These are phyloP conservation scores for Ecdyonurus torrentis DNA, from an alignment of 2,888 invertebrate genomes.

Conservation along the genomic window DNA sequence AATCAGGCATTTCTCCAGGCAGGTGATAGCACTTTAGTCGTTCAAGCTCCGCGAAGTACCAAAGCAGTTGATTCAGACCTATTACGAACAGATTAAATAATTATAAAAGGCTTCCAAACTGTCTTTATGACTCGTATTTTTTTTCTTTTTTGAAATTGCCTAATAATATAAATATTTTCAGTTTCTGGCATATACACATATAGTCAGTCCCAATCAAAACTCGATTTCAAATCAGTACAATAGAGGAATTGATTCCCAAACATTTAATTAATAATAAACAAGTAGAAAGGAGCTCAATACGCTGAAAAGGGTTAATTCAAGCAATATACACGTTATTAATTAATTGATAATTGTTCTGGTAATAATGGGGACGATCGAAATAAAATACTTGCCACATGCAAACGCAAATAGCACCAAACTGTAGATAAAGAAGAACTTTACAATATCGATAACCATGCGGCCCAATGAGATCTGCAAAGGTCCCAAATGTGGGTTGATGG, in stretches of 20 bases:
- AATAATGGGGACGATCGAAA: no score
- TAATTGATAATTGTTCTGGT: no score
- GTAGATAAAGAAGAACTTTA: constrained; percentile 86
- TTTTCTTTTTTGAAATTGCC: background rate
- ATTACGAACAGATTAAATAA: constrained; percentile 10
- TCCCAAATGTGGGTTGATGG: constrained; percentile 83
- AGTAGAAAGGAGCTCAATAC: no score
- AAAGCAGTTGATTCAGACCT: constrained; percentile 67
- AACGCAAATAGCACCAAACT: constrained; percentile 77
- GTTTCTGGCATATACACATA: no score
- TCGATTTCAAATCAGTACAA: no score
- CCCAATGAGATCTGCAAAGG: constrained; percentile 85
- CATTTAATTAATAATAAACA: no score
- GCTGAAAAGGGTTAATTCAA: no score
- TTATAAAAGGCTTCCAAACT: background rate
- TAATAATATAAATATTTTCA: background rate
- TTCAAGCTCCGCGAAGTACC: constrained; percentile 85
- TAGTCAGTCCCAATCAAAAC: no score
- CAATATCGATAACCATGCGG: constrained; percentile 75
- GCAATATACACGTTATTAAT: no score
- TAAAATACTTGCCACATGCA: constrained; percentile 54
- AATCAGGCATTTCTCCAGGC: constrained; percentile 53
- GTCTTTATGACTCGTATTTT: background rate
- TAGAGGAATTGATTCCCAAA: no score
- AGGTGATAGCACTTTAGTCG: constrained; percentile 59